phyloP scores from a whole-genome alignment of 2,113 vertebrate genomes.

The Xenopus tropicalis region UCB_Xtro_10.0 CM004446.2:63518501-63519000 shows the following conservation, averaged over 20 bases:
- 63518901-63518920: too few species aligned
- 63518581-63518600: constrained; percentile 13
- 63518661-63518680: constrained; percentile 21
- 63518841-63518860: background rate
- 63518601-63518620: constrained; percentile 24
- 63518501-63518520: too few species aligned
- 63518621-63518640: constrained; percentile 17
- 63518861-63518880: background rate
- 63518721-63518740: background rate
- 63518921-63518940: too few species aligned
- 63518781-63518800: background rate
- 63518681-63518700: constrained; percentile 22
- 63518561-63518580: background rate
- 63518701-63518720: constrained; percentile 4
- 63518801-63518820: background rate
- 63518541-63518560: too few species aligned
- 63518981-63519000: too few species aligned
- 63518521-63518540: too few species aligned
- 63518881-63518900: too few species aligned
- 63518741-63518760: background rate
- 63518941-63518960: too few species aligned
- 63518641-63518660: background rate
- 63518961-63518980: too few species aligned
- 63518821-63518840: background rate
- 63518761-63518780: background rate